phyloP scores from a whole-genome alignment of 2,113 vertebrate species.

The pig (Sus scrofa) region T2T-Sscrofa CM000828.6:74695501-74696000 shows the following conservation, averaged over 20 bases:
- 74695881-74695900: constrained; percentile 37
- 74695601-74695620: rapidly evolving
- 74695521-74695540: no score
- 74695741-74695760: constrained; percentile 82
- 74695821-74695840: constrained; percentile 91
- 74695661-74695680: rapidly evolving
- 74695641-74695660: no score
- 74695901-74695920: not conserved
- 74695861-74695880: constrained; percentile 73
- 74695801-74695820: constrained; percentile 84
- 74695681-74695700: rapidly evolving
- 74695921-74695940: not conserved
- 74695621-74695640: rapidly evolving
- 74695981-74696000: constrained; percentile 31
- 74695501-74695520: not conserved
- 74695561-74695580: no score
- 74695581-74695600: not conserved
- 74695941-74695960: no score
- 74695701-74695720: constrained; percentile 70
- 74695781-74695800: constrained; percentile 88
- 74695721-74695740: constrained; percentile 70
- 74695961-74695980: constrained; percentile 8
- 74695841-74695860: constrained; percentile 84
- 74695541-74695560: rapidly evolving
- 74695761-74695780: constrained; percentile 83